Percentiles rank a stretch among this genome's conserved stretches.
Conservation (phyloP, 2,888 invertebrate species). For the Troides aeacus region DNA sequence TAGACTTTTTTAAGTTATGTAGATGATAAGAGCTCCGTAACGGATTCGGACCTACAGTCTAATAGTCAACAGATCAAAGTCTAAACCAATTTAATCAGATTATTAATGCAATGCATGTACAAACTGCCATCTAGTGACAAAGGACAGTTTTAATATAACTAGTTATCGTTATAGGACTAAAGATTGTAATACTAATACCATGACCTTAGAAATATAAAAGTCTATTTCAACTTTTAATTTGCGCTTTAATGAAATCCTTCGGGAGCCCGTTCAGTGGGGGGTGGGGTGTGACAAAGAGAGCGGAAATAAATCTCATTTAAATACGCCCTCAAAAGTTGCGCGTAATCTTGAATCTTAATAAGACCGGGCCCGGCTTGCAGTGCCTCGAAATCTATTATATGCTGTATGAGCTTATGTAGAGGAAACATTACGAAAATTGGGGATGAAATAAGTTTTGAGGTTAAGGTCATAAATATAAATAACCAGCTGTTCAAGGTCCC, state of each 20-base stretch:
- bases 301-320: constrained; percentile 30
- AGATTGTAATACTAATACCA: background rate
- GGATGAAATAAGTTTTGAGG: no score
- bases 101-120: no score
- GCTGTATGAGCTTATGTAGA: background rate
- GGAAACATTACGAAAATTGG: no score
- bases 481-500: no score
- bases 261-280: background rate
- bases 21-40: no score
- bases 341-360: constrained; percentile 24
- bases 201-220: background rate
- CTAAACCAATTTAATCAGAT: no score
- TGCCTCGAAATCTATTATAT: constrained; percentile 11
- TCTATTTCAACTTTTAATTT: constrained; percentile 20
- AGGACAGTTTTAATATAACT: background rate
- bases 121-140: constrained; percentile 5
- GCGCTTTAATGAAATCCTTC: constrained; percentile 16
- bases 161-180: background rate
- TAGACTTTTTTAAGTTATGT: no score
- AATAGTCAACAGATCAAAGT: no score
- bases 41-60: no score
- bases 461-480: no score
- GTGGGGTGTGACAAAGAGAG: constrained; percentile 20
- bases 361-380: constrained; percentile 5
- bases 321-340: constrained; percentile 22